Evolutionary conservation across 2,888 invertebrate species (phyloP).

Genomic region (Caenorhabditis auriculariae): DNA sequence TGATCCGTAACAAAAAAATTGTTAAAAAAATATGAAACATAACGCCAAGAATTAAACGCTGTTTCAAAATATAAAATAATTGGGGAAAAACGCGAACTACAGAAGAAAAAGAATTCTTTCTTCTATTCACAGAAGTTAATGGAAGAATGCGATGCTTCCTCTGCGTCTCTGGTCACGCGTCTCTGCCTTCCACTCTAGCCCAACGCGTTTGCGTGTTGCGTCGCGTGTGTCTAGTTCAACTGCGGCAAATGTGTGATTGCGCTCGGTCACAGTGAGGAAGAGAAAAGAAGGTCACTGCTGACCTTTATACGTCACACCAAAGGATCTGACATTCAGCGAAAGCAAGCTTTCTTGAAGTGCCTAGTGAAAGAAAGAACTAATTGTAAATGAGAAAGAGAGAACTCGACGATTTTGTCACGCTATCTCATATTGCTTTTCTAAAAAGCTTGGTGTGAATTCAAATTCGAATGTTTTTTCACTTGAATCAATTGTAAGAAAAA

Average conservation of each 20-base stretch:
- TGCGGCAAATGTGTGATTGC: slow-evolving; percentile 11
- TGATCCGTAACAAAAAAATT: slow-evolving; percentile 3
- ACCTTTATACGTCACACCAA: no score
- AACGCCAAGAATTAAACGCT: slow-evolving; percentile 5
- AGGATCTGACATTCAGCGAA: slow-evolving; percentile 7
- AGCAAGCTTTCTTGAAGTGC: slow-evolving; percentile 2
- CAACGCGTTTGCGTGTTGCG: no score
- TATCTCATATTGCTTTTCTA: slow-evolving; percentile 8
- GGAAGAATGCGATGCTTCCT: no score
- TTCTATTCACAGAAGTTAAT: slow-evolving; percentile 10
- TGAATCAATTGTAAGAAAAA: no score
- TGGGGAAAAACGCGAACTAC: slow-evolving; percentile 8
- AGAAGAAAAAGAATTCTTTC: slow-evolving; percentile 8
- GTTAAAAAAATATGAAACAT: slow-evolving; percentile 2
- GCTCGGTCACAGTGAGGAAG: slow-evolving; percentile 11
- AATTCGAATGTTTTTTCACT: no score
- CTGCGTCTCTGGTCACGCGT: no score
- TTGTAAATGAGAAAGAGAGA: slow-evolving; percentile 3
- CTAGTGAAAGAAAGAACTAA: slow-evolving; percentile 5
- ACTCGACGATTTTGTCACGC: slow-evolving; percentile 13
- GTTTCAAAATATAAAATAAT: slow-evolving; percentile 3
- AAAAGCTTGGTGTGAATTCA: no score
- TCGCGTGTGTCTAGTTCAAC: slow-evolving; percentile 9
- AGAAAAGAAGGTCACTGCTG: slow-evolving; percentile 13
- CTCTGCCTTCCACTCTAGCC: no score